Percentiles rank a stretch among this genome's conserved stretches.
These are phyloP conservation scores for Strongylocentrotus purpuratus DNA, from an alignment of 35 echinoderm and acorn worm species.

Conservation along the genomic window DNA sequence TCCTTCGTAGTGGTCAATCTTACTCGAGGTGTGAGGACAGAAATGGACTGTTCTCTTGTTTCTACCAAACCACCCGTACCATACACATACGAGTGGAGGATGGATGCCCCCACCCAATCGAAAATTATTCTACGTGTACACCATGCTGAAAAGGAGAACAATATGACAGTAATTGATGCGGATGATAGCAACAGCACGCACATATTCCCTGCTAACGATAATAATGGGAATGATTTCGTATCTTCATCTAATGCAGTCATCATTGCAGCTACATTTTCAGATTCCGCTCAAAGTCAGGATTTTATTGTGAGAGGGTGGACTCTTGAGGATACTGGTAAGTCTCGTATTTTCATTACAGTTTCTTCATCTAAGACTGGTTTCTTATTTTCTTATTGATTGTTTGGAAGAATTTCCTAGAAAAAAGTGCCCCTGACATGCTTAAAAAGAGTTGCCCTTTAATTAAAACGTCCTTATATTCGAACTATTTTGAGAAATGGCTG, in stretches of 20 bases:
- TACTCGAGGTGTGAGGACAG: neutral
- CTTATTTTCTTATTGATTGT: too few relatives aligned
- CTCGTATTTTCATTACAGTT: neutral
- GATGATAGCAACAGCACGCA: neutral
- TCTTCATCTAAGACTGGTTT: too few relatives aligned
- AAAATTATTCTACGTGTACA: neutral
- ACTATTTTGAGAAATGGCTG: too few relatives aligned
- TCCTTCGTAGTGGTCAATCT: neutral
- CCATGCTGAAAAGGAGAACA: neutral
- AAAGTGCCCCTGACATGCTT: too few relatives aligned
- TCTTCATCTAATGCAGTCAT: neutral
- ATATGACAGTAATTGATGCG: neutral
- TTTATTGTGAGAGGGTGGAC: neutral
- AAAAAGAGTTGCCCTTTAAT: too few relatives aligned
- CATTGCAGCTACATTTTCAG: neutral
- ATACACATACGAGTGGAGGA: neutral
- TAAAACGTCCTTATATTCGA: too few relatives aligned
- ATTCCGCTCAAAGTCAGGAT: neutral
- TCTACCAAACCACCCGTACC: neutral
- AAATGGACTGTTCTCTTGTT: neutral
- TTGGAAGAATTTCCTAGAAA: too few relatives aligned
- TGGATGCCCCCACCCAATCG: neutral
- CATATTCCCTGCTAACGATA: neutral
- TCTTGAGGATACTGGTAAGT: neutral
- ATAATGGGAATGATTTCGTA: neutral